Evolutionary conservation across 2,888 invertebrate species (phyloP), one percentile per base, ranked within the genome.

Genomic region (Bursaphelenchus okinawaensis): DNA sequence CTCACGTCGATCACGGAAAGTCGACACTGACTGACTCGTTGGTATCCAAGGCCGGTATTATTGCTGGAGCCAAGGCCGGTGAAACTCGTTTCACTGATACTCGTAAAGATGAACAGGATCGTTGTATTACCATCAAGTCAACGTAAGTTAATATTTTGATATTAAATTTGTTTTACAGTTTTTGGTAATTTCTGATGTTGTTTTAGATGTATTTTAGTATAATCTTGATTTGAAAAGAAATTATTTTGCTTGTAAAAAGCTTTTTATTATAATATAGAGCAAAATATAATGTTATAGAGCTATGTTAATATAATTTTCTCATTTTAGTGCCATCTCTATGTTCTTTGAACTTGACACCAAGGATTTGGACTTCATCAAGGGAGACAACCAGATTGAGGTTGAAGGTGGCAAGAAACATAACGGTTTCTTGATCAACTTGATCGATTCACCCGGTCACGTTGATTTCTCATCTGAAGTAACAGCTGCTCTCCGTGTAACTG

Each of bases 101-200:
- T 63, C 89, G 98, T 73, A 96, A 99, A 86, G 98, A 99, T 86
- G 98, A 99, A 86, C 98, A 99, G 85, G 98, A 99, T 87, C 89
- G 98, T 86, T 99, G 99, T 85, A 99, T 99, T 86, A 99, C 98
- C 85, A 99, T 99, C 87, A 99, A 98, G 87, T 98, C 98, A 65
- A 99, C 98, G 92, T 93, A 86, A 89, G 91, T 88, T 58, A 55
- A 22, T 50, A 52, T 3, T 12, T 58, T 65, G 28, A 20, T 31
- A 26, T 27, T 12, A 51, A n/a, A 9, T 26, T 52, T 28, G 1
- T 8, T 23, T 22, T 7, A 52, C 26, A 54, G 26, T 52, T 20
- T 19, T 9, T 9, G 1, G 0, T 1, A 0, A 59, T 1, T 55
- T 16, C 54, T n/a, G n/a, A n/a, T n/a, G n/a, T n/a, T n/a, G n/a